Conservation (phyloP, 2,797 vertebrate species). For the Pachyuromys duprasi region DNA sequence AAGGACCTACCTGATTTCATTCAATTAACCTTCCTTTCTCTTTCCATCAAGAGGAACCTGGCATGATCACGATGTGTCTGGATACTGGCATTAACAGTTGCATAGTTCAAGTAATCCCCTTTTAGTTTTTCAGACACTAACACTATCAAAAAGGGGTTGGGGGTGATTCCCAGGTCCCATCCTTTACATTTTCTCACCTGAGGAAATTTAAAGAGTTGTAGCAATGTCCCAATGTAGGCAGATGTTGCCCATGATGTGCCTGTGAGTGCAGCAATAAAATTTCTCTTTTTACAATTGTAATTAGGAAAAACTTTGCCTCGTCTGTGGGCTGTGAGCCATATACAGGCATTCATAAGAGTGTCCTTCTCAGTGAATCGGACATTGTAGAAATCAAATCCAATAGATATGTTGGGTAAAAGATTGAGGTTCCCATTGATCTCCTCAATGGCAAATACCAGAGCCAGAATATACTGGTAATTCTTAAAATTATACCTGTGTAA, state of each 20-base stretch:
- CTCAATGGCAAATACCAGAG: background rate
- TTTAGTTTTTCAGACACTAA: background rate
- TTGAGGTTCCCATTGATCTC: background rate
- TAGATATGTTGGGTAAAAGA: background rate
- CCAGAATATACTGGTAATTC: background rate
- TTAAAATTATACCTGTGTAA: background rate
- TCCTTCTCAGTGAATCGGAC: background rate
- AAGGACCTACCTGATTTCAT: background rate
- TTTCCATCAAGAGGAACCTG: background rate
- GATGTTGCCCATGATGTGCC: background rate
- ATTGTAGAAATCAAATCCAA: background rate
- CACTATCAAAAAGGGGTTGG: background rate
- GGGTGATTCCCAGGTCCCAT: fast-evolving
- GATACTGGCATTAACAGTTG: background rate
- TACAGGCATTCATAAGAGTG: fast-evolving
- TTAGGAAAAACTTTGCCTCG: fast-evolving
- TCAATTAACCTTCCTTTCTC: background rate
- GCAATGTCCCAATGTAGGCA: background rate
- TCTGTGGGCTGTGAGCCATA: background rate
- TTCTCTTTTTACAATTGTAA: background rate
- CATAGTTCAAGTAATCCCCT: background rate
- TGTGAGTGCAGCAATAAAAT: background rate
- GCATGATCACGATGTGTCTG: background rate
- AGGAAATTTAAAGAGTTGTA: background rate
- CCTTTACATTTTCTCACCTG: background rate